Evolutionary conservation across 2,797 vertebrate species (phyloP).

Genomic region (Harpagifer antarcticus): DNA sequence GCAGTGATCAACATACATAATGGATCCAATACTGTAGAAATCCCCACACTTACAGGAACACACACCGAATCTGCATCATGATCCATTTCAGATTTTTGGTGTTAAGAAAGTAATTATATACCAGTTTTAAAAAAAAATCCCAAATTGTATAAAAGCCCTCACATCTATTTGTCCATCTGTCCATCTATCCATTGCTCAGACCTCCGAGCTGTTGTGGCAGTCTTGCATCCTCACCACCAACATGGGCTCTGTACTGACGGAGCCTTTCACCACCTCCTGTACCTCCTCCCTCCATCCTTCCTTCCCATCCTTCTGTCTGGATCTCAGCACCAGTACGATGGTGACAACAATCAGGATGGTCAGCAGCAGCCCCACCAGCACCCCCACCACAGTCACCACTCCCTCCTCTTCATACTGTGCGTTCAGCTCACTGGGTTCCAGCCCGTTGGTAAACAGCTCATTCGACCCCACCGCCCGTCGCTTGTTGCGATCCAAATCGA

Average conservation of each 20-base stretch:
- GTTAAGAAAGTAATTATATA: constrained; percentile 68
- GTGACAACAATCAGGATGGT: constrained; percentile 77
- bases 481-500: constrained; percentile 85
- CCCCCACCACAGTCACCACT: constrained; percentile 83
- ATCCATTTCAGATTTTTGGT: constrained; percentile 61
- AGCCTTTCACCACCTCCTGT: constrained; percentile 78
- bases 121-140: constrained; percentile 37
- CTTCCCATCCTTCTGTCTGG: constrained; percentile 78
- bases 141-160: constrained; percentile 67
- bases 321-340: constrained; percentile 78
- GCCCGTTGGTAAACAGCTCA: constrained; percentile 66
- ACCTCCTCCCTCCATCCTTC: constrained; percentile 75
- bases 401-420: constrained; percentile 70
- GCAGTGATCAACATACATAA: constrained; percentile 37
- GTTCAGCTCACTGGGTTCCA: constrained; percentile 81
- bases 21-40: constrained; percentile 48
- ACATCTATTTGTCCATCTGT: constrained; percentile 52
- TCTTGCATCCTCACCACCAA: constrained; percentile 86
- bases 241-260: constrained; percentile 87
- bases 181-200: constrained; percentile 81
- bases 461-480: constrained; percentile 60
- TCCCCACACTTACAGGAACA: constrained; percentile 27
- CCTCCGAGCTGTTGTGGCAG: constrained; percentile 91
- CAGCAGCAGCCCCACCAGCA: constrained; percentile 84
- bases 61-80: constrained; percentile 19